phyloP scores from a whole-genome alignment of 2,888 invertebrate genomes.

The Ernsta delagoae region DNA sequence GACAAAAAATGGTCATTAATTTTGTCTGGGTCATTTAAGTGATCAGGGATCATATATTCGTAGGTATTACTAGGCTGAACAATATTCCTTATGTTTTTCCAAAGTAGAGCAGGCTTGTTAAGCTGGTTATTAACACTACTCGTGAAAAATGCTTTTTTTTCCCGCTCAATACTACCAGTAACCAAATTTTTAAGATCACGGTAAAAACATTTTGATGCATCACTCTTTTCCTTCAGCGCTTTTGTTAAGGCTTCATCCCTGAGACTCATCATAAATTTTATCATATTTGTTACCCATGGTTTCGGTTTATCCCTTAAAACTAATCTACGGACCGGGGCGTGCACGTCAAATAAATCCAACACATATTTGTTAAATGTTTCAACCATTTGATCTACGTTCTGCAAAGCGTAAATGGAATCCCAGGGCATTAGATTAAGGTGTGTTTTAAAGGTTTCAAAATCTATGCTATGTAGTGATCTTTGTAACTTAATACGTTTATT shows the following conservation, averaged over 20 bases:
- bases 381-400: conserved; percentile 1
- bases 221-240: not conserved
- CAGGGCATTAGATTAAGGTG: not conserved
- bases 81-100: conserved; percentile 10
- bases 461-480: not conserved
- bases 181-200: conserved; percentile 8
- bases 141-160: not conserved
- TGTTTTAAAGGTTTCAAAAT: not conserved
- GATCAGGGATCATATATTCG: conserved; percentile 1
- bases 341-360: not conserved
- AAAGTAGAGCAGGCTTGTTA: conserved; percentile 5
- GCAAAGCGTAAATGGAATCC: not conserved
- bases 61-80: not conserved
- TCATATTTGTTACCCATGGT: conserved; percentile 7
- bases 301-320: not conserved
- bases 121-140: not conserved
- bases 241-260: conserved; percentile 6
- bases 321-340: not conserved
- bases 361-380: conserved; percentile 5
- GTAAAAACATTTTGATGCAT: not conserved
- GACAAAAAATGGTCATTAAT: conserved; percentile 14
- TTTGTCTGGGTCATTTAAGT: conserved; percentile 19
- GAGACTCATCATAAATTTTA: conserved; percentile 13
- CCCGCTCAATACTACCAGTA: not conserved
- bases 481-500: not conserved